A percentile compares a stretch with the other conserved stretches of the same genome.
These are phyloP conservation scores for Atopsyche davidsoni DNA, from an alignment of 1,140 invertebrate species.

Conservation along the genomic window DNA sequence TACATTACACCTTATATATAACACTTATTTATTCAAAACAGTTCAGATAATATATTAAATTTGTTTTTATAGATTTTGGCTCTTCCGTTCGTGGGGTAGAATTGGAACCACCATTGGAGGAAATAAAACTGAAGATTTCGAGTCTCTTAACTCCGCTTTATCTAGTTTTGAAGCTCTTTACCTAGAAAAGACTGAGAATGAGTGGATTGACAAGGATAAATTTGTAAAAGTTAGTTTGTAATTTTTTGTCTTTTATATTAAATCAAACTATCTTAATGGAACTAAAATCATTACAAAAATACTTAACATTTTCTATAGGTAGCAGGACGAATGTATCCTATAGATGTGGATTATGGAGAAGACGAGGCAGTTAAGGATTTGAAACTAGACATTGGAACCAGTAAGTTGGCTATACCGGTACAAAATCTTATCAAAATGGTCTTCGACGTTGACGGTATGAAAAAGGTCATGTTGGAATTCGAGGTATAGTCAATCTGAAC, in stretches of 20 bases:
- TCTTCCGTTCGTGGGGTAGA: constrained; percentile 91
- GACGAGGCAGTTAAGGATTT: constrained; percentile 36
- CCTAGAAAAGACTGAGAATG: constrained; percentile 81
- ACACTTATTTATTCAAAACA: background rate
- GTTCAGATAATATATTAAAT: background rate
- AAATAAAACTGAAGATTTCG: constrained; percentile 63
- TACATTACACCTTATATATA: background rate
- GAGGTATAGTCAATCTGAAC: constrained; percentile 53
- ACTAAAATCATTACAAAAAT: too few species aligned
- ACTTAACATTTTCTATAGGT: constrained; percentile 34
- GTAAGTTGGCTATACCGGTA: constrained; percentile 67
- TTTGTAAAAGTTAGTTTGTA: constrained; percentile 63
- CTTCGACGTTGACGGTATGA: constrained; percentile 91
- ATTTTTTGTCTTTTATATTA: constrained; percentile 2
- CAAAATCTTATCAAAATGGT: constrained; percentile 81
- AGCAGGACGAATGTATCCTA: constrained; percentile 75
- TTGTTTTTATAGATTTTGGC: constrained; percentile 57
- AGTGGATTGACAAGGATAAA: constrained; percentile 59
- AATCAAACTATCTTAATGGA: too few species aligned
- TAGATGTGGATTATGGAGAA: constrained; percentile 86
- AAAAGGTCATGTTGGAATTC: constrained; percentile 88
- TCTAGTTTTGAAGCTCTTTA: constrained; percentile 64
- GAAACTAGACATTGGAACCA: constrained; percentile 46
- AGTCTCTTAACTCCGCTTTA: constrained; percentile 54
- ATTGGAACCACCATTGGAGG: constrained; percentile 90